Conservation (phyloP, 2,113 vertebrate species). For the Phaethon lepturus region DNA sequence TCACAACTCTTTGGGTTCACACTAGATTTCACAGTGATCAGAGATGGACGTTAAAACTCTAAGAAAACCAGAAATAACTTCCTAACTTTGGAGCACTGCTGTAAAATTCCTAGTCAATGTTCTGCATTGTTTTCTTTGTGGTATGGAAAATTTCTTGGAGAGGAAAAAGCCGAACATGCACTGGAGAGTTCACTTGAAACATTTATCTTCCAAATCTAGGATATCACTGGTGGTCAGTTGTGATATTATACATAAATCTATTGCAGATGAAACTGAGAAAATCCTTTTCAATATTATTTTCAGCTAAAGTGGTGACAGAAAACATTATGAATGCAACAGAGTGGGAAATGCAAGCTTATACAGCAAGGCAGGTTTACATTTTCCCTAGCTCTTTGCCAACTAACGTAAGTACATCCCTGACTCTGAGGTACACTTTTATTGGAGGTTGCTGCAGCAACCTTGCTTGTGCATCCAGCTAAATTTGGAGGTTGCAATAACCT, state of each 20-base stretch:
- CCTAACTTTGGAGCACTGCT: not conserved
- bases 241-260: conserved; percentile 9
- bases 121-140: not conserved
- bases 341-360: not conserved
- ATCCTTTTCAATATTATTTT: conserved; percentile 21
- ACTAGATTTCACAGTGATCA: not conserved
- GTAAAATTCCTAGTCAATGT: not conserved
- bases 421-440: not conserved
- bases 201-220: conserved; percentile 1
- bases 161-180: not conserved
- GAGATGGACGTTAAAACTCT: not conserved
- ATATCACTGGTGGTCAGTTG: not conserved
- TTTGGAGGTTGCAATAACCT: not conserved
- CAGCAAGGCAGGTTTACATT: not conserved
- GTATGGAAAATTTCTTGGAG: not conserved
- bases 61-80: not conserved
- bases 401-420: not conserved
- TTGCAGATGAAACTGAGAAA: not conserved
- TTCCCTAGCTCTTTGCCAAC: not conserved
- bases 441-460: not conserved
- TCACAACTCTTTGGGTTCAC: not conserved
- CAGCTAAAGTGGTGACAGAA: not conserved
- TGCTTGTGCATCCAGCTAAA: rapidly evolving
- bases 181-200: not conserved
- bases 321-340: not conserved